Evolutionary conservation across 2,888 invertebrate genomes (phyloP).

Genomic region (Petrophora chlorosata): DNA sequence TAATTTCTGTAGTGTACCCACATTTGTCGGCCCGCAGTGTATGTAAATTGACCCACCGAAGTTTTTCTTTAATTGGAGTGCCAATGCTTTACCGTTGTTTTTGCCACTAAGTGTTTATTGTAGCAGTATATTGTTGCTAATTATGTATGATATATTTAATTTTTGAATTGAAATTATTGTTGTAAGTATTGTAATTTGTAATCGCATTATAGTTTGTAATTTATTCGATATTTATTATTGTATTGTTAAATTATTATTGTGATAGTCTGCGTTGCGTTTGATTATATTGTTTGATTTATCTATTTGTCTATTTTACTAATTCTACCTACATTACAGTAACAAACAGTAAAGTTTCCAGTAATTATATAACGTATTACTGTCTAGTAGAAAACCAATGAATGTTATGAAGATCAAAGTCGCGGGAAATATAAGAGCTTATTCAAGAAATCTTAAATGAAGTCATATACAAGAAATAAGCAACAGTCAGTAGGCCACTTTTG

Average conservation of each 20-base stretch:
- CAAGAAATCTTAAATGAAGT: too few relatives aligned
- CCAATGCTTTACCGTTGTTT: constrained; percentile 43
- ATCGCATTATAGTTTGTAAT: constrained; percentile 74
- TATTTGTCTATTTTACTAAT: too few relatives aligned
- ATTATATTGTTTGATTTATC: too few relatives aligned
- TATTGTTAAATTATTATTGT: constrained; percentile 42
- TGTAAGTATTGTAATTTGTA: constrained; percentile 55
- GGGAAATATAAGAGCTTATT: too few relatives aligned
- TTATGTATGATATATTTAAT: constrained; percentile 16
- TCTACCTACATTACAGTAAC: too few relatives aligned
- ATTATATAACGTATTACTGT: too few relatives aligned
- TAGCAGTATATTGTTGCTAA: constrained; percentile 27
- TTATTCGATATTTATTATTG: constrained; percentile 55
- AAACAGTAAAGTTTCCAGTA: too few relatives aligned
- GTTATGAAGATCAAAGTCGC: too few relatives aligned
- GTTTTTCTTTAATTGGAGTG: constrained; percentile 44
- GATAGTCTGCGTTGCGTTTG: constrained; percentile 69
- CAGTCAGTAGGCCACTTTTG: too few relatives aligned
- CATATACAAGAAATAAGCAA: too few relatives aligned
- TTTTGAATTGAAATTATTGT: constrained; percentile 44
- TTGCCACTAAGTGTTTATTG: constrained; percentile 38
- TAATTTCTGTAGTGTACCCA: constrained; percentile 14
- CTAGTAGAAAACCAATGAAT: too few relatives aligned
- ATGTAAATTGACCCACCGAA: constrained; percentile 62
- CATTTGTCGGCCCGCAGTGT: constrained; percentile 50